Evolutionary conservation across 92 coral and sea anemone genomes (phyloP).

Genomic region (Blastomussa wellsi): DNA sequence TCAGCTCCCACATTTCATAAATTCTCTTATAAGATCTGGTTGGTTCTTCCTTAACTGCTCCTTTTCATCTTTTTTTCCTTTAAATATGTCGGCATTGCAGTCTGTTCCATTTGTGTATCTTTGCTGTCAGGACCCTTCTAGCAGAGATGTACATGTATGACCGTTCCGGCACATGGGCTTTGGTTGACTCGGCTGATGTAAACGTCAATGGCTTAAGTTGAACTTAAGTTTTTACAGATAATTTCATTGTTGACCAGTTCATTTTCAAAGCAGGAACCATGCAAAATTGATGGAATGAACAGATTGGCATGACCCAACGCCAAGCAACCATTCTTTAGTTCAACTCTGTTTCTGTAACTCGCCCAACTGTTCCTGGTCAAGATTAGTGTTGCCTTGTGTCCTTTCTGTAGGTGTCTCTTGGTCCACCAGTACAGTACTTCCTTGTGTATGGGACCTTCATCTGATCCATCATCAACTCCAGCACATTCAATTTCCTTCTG

Average conservation of each 20-base stretch:
- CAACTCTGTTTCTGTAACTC: conserved; percentile 66
- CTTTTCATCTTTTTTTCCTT: too few relatives aligned
- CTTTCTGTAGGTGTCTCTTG: conserved; percentile 34
- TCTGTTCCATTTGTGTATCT: too few relatives aligned
- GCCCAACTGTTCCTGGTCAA: conserved; percentile 66
- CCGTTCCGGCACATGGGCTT: too few relatives aligned
- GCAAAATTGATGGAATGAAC: conserved; percentile 24
- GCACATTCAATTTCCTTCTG: conserved; percentile 65
- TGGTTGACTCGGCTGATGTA: conserved; percentile 57
- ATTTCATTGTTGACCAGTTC: conserved; percentile 54
- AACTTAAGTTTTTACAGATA: conserved; percentile 48
- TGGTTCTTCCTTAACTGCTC: too few relatives aligned
- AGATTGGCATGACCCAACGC: conserved; percentile 64
- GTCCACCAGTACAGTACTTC: conserved; percentile 76
- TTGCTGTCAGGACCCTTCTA: too few relatives aligned
- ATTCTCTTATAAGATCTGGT: too few relatives aligned
- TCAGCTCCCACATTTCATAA: too few relatives aligned
- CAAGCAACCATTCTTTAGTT: conserved; percentile 71
- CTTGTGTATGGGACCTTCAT: conserved; percentile 65
- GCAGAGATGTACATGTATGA: too few relatives aligned
- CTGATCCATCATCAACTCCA: conserved; percentile 62
- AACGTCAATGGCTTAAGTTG: too few relatives aligned
- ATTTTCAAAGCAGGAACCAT: conserved; percentile 44
- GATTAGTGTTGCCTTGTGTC: conserved; percentile 36
- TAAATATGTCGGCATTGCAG: too few relatives aligned